Conservation (phyloP, 2,888 invertebrate genomes). For the Archips crataeganus region DNA sequence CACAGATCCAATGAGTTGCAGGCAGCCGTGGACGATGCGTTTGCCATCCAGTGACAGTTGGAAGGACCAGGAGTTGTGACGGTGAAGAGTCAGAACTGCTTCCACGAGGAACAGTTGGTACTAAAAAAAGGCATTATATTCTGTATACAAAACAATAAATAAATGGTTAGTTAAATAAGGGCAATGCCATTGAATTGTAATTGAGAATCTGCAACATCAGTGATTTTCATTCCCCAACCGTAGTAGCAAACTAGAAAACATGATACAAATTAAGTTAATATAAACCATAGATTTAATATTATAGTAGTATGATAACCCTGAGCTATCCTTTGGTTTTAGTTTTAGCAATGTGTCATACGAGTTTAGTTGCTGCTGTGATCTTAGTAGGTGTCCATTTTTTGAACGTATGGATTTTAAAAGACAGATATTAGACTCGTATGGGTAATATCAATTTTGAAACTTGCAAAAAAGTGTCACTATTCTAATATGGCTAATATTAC, state of each 20-base stretch:
- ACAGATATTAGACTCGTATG: no score
- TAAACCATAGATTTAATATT: no score
- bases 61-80: conserved; percentile 81
- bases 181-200: no score
- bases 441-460: no score
- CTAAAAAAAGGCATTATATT: conserved; percentile 52
- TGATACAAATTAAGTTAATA: no score
- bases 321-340: neutral
- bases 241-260: no score
- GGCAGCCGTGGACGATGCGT: conserved; percentile 80
- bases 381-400: neutral
- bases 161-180: neutral
- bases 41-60: conserved; percentile 73
- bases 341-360: neutral
- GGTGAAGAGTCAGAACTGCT: conserved; percentile 76
- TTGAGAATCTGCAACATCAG: no score
- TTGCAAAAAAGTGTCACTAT: no score
- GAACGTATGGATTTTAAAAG: no score
- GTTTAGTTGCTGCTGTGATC: neutral
- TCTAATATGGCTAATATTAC: no score
- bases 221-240: no score
- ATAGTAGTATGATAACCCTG: no score
- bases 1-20: conserved; percentile 80
- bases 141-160: neutral
- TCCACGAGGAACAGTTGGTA: conserved; percentile 83